These are phyloP conservation scores for Entelurus aequoreus DNA, from an alignment of 2,113 vertebrate genomes.

Conservation along the genomic window DNA sequence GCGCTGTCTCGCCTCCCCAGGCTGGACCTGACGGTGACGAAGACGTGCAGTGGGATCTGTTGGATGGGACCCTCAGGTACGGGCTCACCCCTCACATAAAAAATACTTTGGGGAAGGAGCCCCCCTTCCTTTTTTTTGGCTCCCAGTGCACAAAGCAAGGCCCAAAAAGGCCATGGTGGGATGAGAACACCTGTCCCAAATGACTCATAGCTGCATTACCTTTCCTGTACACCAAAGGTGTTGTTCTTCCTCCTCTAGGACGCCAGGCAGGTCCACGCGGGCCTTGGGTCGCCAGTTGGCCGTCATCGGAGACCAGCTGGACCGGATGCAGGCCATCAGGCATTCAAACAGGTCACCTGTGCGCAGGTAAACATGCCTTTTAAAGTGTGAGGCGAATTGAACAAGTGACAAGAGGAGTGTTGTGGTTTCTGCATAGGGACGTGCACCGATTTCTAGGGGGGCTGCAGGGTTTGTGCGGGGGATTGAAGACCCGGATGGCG, in stretches of 20 bases:
- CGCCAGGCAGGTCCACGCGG: slow-evolving; percentile 52
- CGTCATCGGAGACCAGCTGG: slow-evolving; percentile 79
- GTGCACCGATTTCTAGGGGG: slow-evolving; percentile 36
- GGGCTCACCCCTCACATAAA: background rate
- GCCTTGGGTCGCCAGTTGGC: slow-evolving; percentile 79
- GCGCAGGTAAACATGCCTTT: slow-evolving; percentile 40
- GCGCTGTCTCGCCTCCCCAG: slow-evolving; percentile 51
- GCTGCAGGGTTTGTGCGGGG: slow-evolving; percentile 40
- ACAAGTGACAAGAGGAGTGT: background rate
- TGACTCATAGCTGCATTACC: no score
- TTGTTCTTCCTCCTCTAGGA: slow-evolving; percentile 17
- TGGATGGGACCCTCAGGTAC: slow-evolving; percentile 51
- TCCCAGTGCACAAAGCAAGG: no score
- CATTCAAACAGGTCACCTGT: slow-evolving; percentile 30
- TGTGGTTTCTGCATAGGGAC: slow-evolving; percentile 38
- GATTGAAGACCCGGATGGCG: slow-evolving; percentile 49
- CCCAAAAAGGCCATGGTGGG: no score
- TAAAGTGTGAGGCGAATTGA: slow-evolving; percentile 56
- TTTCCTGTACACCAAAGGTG: background rate
- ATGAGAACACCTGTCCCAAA: no score
- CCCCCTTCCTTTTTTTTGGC: background rate
- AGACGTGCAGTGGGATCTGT: slow-evolving; percentile 24
- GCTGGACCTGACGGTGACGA: slow-evolving; percentile 65
- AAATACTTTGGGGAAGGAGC: background rate
- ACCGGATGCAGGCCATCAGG: slow-evolving; percentile 48